phyloP scores from a whole-genome alignment of 2,888 invertebrate species.

The Phortica magna region DNA sequence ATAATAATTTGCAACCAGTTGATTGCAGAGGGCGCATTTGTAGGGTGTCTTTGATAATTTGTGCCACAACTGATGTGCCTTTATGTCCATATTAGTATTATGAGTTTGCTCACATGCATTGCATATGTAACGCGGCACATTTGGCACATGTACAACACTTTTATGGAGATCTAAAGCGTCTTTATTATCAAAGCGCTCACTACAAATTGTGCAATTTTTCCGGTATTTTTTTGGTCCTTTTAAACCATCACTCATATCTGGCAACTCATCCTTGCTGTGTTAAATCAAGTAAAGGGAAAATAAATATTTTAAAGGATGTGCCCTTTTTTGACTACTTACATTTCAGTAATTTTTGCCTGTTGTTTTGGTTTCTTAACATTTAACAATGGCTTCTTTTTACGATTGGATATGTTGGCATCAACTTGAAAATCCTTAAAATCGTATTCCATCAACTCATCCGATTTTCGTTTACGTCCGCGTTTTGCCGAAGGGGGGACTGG shows the following conservation, averaged over 20 bases:
- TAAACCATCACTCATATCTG: slow-evolving; percentile 25
- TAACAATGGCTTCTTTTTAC: slow-evolving; percentile 60
- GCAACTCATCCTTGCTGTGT: slow-evolving; percentile 69
- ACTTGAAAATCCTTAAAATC: slow-evolving; percentile 16
- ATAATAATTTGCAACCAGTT: slow-evolving; percentile 67
- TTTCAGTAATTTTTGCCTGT: slow-evolving; percentile 60
- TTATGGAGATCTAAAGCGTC: slow-evolving; percentile 68
- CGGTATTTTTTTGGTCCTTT: slow-evolving; percentile 35
- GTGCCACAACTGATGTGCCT: slow-evolving; percentile 79
- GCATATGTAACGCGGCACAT: slow-evolving; percentile 76
- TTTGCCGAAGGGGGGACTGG: slow-evolving; percentile 18
- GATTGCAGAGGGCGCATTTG: slow-evolving; percentile 78
- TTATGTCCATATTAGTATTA: slow-evolving; percentile 72
- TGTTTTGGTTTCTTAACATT: slow-evolving; percentile 45
- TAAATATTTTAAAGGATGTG: background rate
- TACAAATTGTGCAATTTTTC: slow-evolving; percentile 68
- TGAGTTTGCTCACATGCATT: slow-evolving; percentile 79
- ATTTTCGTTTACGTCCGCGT: slow-evolving; percentile 65
- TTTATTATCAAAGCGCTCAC: slow-evolving; percentile 66
- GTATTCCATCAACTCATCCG: slow-evolving; percentile 50
- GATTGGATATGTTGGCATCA: slow-evolving; percentile 31
- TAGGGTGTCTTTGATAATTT: slow-evolving; percentile 76
- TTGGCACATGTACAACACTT: slow-evolving; percentile 65
- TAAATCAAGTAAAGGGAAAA: background rate
- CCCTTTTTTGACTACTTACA: slow-evolving; percentile 55